These are phyloP conservation scores for Aphelenchoides fujianensis DNA, from an alignment of 1,140 invertebrate species.

Conservation along the genomic window DNA sequence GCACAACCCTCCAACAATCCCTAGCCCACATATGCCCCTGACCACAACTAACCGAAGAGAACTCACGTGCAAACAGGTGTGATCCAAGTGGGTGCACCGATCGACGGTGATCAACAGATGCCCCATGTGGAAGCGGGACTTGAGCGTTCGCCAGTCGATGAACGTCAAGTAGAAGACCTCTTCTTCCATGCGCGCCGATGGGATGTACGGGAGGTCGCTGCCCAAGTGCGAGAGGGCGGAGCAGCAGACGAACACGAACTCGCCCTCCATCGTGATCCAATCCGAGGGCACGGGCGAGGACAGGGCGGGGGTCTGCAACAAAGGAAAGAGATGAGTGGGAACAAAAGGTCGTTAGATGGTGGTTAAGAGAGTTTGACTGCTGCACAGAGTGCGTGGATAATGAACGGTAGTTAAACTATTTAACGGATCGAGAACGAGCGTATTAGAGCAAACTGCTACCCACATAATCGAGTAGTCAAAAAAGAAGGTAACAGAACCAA, in stretches of 20 bases:
- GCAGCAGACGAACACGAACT: slow-evolving; percentile 43
- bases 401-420: too few species aligned
- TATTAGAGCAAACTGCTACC: too few species aligned
- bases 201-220: slow-evolving; percentile 49
- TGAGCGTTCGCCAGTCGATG: slow-evolving; percentile 47
- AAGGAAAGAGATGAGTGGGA: too few species aligned
- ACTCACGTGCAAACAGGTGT: slow-evolving; percentile 45
- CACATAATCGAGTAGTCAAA: too few species aligned
- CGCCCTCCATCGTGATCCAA: slow-evolving; percentile 49
- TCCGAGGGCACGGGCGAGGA: slow-evolving; percentile 42
- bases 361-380: too few species aligned
- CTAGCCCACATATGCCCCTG: too few species aligned
- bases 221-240: slow-evolving; percentile 49
- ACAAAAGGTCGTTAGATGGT: slow-evolving; percentile 22
- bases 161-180: slow-evolving; percentile 47
- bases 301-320: slow-evolving; percentile 39
- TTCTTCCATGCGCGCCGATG: slow-evolving; percentile 44
- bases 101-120: slow-evolving; percentile 48
- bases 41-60: slow-evolving; percentile 1
- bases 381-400: too few species aligned
- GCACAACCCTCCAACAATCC: slow-evolving; percentile 18
- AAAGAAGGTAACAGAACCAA: too few species aligned
- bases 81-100: slow-evolving; percentile 34
- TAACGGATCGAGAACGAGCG: too few species aligned
- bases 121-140: slow-evolving; percentile 48